phyloP scores from a whole-genome alignment of 1,140 invertebrate genomes.

The Spodoptera frugiperda region DNA sequence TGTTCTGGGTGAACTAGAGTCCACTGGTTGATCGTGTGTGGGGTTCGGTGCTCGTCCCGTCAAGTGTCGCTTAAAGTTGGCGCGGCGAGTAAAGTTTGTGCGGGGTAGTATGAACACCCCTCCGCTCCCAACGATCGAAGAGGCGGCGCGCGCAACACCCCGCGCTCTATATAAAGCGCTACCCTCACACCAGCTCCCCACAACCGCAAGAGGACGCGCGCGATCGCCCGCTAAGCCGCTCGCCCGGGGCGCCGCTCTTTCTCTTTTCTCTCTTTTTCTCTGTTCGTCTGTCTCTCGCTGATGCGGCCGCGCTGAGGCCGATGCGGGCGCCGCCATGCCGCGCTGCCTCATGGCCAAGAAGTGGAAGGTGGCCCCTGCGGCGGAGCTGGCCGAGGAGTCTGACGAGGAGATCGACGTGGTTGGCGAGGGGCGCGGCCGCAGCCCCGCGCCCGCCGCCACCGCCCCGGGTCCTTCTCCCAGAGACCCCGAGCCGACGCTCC shows the following conservation, averaged over 20 bases:
- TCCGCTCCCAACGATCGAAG: constrained; percentile 78
- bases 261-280: constrained; percentile 84
- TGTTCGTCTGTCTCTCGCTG: constrained; percentile 83
- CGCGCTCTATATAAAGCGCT: constrained; percentile 80
- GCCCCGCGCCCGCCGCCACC: constrained; percentile 83
- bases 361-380: constrained; percentile 94
- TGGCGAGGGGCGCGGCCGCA: constrained; percentile 85
- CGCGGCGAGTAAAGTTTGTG: constrained; percentile 72
- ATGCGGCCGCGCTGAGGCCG: constrained; percentile 81
- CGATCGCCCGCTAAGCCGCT: constrained; percentile 80
- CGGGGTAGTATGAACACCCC: constrained; percentile 63
- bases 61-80: constrained; percentile 75
- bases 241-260: constrained; percentile 83
- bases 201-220: constrained; percentile 85
- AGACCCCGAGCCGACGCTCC: constrained; percentile 83
- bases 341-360: constrained; percentile 96
- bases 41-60: constrained; percentile 59
- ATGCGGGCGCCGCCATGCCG: constrained; percentile 89
- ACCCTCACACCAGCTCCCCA: constrained; percentile 74
- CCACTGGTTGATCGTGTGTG: constrained; percentile 77
- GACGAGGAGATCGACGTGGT: constrained; percentile 95
- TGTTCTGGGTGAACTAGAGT: constrained; percentile 42
- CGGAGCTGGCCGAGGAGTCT: constrained; percentile 90
- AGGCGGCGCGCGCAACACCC: constrained; percentile 78
- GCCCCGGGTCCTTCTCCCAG: constrained; percentile 79